These are phyloP conservation scores for Halictus rubicundus DNA, from an alignment of 1,140 invertebrate genomes.

Conservation along the genomic window DNA sequence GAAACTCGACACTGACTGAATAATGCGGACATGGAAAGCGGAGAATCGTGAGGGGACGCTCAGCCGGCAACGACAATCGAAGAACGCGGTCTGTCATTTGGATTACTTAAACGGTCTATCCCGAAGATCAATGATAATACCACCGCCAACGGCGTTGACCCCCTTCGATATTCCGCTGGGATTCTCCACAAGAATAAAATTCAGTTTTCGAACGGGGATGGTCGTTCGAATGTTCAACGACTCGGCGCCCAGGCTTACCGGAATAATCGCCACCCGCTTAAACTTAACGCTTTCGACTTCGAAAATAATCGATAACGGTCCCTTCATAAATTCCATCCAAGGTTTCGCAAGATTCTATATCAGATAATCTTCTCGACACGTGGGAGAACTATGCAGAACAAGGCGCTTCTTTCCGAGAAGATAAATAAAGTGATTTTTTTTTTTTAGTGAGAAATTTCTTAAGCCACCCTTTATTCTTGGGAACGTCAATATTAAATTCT, in stretches of 20 bases:
- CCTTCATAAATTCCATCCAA: not conserved
- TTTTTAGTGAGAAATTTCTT: too few species aligned
- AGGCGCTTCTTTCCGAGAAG: too few species aligned
- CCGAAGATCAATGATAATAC: slow-evolving; percentile 41
- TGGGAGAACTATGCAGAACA: too few species aligned
- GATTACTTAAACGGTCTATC: slow-evolving; percentile 56
- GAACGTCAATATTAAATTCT: too few species aligned
- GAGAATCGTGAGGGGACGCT: slow-evolving; percentile 29
- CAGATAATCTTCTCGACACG: too few species aligned
- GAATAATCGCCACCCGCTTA: not conserved
- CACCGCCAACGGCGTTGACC: not conserved
- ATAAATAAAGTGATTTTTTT: too few species aligned
- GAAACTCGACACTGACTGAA: slow-evolving; percentile 70
- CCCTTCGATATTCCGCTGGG: slow-evolving; percentile 13
- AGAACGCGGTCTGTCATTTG: slow-evolving; percentile 61
- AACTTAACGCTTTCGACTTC: not conserved
- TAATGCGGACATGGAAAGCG: slow-evolving; percentile 45
- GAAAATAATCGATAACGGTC: not conserved
- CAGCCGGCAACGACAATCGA: slow-evolving; percentile 38
- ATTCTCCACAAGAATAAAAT: slow-evolving; percentile 18
- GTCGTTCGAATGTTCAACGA: not conserved
- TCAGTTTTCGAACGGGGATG: slow-evolving; percentile 3
- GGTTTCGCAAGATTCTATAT: too few species aligned
- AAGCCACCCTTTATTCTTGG: too few species aligned
- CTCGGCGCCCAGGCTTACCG: not conserved